Base-by-base conservation (phyloP, 2,113 vertebrate species). In the Hoplias malabaricus region DNA sequence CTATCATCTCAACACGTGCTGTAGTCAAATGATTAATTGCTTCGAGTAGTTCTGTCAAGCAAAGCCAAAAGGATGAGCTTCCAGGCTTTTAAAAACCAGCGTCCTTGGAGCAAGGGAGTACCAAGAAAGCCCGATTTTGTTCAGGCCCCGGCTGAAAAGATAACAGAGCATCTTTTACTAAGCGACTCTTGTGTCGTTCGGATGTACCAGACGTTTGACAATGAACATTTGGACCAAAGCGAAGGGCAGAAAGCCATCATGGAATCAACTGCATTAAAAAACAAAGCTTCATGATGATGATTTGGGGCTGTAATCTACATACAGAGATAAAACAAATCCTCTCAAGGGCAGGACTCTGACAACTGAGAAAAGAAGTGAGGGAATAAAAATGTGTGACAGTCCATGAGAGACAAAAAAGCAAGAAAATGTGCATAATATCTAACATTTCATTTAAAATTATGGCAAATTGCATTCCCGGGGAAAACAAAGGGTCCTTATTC, bases 11-110 rank as follows among this genome's bases (percentile, higher is more conserved):
- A 21, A 10, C 48, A 78, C 74, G 42, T 70, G 81, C 50, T 78
- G 7, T 10, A 79, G 74, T 75, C 73, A 74, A 80, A 79, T 81
- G 77, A 84, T 84, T 79, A 80, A 86, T 83, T 75, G 69, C 62
- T 66, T 66, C 40, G 46, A 67, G 79, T 83, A 78, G 76, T 68
- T 83, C 77, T 73, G 77, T 83, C 86, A 76, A 80, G 77, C 69
- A 75, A 59, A 50, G 80, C 54, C 36, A 56, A 79, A 61, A 56
- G 48, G 38, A 73, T 54, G 79, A 73, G 76, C 42, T 78, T 72
- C 62, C 70, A 74, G 43, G 42, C 76, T 83, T 78, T 75, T 75
- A 73, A 82, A 71, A 82, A 70, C 21, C 67, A 81, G 73, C 73
- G 65, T 74, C 84, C 78, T 81, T 81, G 78, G 78, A 76, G 65